Evolutionary conservation across 2,888 invertebrate genomes (phyloP), one percentile per base, ranked within the genome.

Genomic region (Strigamia crassipes): DNA sequence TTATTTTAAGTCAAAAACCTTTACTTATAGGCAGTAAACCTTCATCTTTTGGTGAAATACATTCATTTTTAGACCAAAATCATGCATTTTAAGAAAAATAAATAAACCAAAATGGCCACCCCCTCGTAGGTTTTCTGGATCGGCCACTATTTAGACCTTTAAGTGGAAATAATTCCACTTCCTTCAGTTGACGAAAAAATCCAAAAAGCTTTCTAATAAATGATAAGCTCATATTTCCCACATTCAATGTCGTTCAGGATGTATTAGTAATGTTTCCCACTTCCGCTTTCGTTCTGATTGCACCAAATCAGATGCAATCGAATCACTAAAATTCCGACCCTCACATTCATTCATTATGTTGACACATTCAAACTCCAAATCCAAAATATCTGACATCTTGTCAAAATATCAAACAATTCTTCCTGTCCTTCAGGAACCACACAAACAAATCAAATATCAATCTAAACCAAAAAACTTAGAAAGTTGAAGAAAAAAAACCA

Each of bases 201-300:
- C n/a, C n/a, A n/a, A n/a, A 18, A 56, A 56, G 56, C 56, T 56
- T 56, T 56, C 56, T 18, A 56, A 56, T 56, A 56, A 73, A 73
- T 23, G 23, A 73, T 27, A 56, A 9, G 73, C 13, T 73, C 31
- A n/a, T 31, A 73, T 73, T 73, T 73, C 73, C 31, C 73, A 73
- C 73, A 73, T 73, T 73, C 27, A 73, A 23, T 5, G 13, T 73
- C 23, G 27, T 73, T 73, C 73, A 73, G 73, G 73, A 73, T 73
- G 73, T 73, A 73, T 73, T 73, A 73, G 15, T 73, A 73, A 73
- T 73, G 31, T 73, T 23, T 73, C 73, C 73, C n/a, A 73, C 73
- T 73, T 73, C 73, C 73, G 73, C 73, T 73, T 73, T 73, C 23
- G 73, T 3, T 18, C 73, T 73, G 73, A 73, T 73, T 73, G 73